Conservation (phyloP, 2,113 vertebrate genomes). For the Oceanites oceanicus region DNA sequence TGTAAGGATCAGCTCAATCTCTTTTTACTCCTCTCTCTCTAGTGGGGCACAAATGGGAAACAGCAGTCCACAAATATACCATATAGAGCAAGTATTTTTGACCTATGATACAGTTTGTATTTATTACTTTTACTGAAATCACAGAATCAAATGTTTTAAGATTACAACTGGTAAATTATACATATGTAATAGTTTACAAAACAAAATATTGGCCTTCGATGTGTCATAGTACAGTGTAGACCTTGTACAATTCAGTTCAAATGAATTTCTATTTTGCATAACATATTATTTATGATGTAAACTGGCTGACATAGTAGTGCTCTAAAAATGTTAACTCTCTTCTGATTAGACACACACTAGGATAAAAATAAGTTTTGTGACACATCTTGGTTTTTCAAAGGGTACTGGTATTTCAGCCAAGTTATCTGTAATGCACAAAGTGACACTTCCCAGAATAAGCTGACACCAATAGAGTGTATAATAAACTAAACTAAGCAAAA, state of each 20-base stretch:
- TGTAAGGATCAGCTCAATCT: background rate
- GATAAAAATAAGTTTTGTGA: slow-evolving; percentile 2
- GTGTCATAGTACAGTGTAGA: slow-evolving; percentile 65
- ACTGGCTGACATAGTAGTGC: slow-evolving; percentile 41
- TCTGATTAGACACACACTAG: background rate
- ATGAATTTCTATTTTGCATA: background rate
- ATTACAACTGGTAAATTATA: slow-evolving; percentile 72
- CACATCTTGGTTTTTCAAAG: background rate
- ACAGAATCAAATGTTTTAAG: slow-evolving; percentile 66
- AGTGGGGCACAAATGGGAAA: background rate
- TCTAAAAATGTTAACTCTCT: slow-evolving; percentile 20
- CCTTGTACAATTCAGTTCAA: slow-evolving; percentile 56
- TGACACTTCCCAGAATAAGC: background rate
- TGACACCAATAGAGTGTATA: background rate
- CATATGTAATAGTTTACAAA: slow-evolving; percentile 68
- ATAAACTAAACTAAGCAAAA: background rate
- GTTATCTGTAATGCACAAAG: background rate
- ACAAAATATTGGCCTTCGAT: slow-evolving; percentile 49
- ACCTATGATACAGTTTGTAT: slow-evolving; percentile 62
- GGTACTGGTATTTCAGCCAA: background rate
- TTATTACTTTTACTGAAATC: slow-evolving; percentile 75
- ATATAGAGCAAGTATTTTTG: slow-evolving; percentile 26
- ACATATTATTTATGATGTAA: slow-evolving; percentile 39
- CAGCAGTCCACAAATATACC: background rate
- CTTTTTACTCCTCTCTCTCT: background rate